Evolutionary conservation across 2,888 invertebrate genomes (phyloP).

Genomic region (Watsonalla binaria): DNA sequence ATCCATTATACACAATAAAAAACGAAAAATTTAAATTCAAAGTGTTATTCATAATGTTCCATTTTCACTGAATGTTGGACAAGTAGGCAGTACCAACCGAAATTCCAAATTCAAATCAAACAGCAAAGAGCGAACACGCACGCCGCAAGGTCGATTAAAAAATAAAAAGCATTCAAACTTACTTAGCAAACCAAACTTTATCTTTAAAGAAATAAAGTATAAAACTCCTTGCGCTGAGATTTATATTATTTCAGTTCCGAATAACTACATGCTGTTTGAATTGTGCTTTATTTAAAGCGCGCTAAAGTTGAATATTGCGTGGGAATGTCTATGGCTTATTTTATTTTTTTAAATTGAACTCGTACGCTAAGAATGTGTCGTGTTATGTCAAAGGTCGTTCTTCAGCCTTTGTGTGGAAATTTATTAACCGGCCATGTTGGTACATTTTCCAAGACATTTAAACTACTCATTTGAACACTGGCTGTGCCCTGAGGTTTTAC

Average conservation of each 20-base stretch:
- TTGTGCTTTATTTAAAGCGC: not conserved
- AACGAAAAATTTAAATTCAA: not conserved
- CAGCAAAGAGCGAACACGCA: constrained; percentile 54
- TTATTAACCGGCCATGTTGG: constrained; percentile 10
- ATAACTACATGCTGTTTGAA: not conserved
- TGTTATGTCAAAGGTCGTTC: constrained; percentile 61
- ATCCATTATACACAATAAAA: no score
- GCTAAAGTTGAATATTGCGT: not conserved
- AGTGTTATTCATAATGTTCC: constrained; percentile 4
- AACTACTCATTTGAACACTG: not conserved
- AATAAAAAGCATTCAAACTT: constrained; percentile 19
- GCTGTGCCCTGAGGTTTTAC: not conserved
- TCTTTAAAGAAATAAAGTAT: not conserved
- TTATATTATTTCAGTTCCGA: not conserved
- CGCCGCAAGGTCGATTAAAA: constrained; percentile 34
- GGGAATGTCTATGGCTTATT: not conserved
- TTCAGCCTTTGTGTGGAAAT: constrained; percentile 25
- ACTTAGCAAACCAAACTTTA: constrained; percentile 7
- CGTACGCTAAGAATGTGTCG: constrained; percentile 36
- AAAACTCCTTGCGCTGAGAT: not conserved
- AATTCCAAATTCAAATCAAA: constrained; percentile 46
- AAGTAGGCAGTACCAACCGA: constrained; percentile 27
- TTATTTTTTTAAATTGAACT: constrained; percentile 36
- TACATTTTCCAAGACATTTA: not conserved
- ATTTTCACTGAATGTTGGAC: constrained; percentile 19